Evolutionary conservation across 2,113 vertebrate genomes (phyloP).

Genomic region (Apteryx mantelli): DNA sequence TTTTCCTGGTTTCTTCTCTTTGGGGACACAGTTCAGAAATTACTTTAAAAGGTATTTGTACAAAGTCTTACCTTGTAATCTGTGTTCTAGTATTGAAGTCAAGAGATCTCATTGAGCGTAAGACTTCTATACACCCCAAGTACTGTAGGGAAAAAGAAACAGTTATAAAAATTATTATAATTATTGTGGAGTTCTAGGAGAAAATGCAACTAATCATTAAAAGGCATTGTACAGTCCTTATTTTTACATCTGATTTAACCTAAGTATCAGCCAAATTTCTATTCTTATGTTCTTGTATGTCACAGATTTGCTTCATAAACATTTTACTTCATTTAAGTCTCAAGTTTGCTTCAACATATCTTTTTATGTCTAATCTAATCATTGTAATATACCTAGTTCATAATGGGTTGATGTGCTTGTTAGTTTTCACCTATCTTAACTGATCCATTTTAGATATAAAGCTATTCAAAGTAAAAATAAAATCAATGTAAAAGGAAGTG

Average conservation of each 20-base stretch:
- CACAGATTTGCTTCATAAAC: neutral
- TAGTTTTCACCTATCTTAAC: neutral
- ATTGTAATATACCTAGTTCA: neutral
- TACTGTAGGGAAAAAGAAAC: slow-evolving; percentile 76
- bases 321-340: neutral
- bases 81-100: slow-evolving; percentile 85
- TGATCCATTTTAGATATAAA: neutral
- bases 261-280: neutral
- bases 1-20: neutral
- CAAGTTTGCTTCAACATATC: neutral
- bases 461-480: neutral
- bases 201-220: neutral
- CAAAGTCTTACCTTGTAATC: slow-evolving; percentile 81
- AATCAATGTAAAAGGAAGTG: neutral
- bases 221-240: neutral
- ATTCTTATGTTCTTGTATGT: neutral
- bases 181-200: neutral
- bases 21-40: neutral
- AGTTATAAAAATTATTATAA: slow-evolving; percentile 29
- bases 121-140: slow-evolving; percentile 85
- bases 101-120: slow-evolving; percentile 85
- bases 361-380: neutral
- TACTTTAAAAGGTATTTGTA: neutral
- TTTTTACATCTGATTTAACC: neutral
- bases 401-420: neutral